These are phyloP conservation scores for Brachyalestes nurse DNA, from an alignment of 2,797 vertebrate genomes.

Conservation along the genomic window DNA sequence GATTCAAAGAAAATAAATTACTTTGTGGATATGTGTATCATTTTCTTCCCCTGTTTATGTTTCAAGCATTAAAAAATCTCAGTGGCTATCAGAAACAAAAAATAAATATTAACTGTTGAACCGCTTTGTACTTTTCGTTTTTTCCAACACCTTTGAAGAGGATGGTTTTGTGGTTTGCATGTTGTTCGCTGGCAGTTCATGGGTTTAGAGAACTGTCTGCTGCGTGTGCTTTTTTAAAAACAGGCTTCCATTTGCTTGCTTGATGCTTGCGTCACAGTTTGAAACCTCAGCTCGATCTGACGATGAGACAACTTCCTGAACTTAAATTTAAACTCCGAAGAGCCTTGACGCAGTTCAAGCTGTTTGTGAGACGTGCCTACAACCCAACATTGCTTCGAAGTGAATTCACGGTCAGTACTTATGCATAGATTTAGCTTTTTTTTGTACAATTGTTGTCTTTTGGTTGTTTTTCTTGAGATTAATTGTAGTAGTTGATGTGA, in stretches of 20 bases:
- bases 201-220: slow-evolving; percentile 39
- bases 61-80: slow-evolving; percentile 74
- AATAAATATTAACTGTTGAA: slow-evolving; percentile 77
- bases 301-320: slow-evolving; percentile 55
- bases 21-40: slow-evolving; percentile 68
- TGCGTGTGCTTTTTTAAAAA: slow-evolving; percentile 19
- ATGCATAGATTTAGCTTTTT: background rate
- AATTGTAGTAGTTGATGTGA: background rate
- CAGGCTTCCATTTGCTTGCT: slow-evolving; percentile 18
- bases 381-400: background rate
- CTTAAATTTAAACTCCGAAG: background rate
- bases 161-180: background rate
- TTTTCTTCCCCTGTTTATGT: slow-evolving; percentile 72
- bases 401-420: background rate
- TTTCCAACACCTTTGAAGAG: background rate
- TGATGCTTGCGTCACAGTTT: slow-evolving; percentile 46
- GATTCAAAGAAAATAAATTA: slow-evolving; percentile 40
- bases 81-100: slow-evolving; percentile 72
- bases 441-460: background rate
- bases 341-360: background rate
- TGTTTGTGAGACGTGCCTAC: background rate
- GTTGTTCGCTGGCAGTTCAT: background rate
- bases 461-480: background rate
- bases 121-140: slow-evolving; percentile 14
- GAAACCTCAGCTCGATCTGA: slow-evolving; percentile 40